Conservation (phyloP, 2,797 vertebrate species). For the Zalophus californianus region DNA sequence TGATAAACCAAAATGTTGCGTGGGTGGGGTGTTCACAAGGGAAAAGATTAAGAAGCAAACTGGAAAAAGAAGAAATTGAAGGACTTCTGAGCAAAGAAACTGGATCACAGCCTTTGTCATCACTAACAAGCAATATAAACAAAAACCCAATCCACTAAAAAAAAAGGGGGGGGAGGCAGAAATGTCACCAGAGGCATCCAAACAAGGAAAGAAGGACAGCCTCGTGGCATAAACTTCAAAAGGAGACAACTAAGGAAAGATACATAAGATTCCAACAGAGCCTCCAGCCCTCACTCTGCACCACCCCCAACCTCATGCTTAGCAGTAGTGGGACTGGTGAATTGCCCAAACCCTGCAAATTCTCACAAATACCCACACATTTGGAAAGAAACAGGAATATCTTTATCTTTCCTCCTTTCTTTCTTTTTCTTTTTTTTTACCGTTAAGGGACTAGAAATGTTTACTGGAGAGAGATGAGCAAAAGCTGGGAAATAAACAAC, state of each 20-base stretch:
- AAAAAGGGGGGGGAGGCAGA: background rate
- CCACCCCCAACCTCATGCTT: background rate
- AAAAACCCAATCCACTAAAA: background rate
- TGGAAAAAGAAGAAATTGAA: background rate
- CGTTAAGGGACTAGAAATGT: background rate
- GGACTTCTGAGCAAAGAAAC: background rate
- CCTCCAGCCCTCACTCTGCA: background rate
- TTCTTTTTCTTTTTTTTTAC: background rate
- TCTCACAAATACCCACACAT: slow-evolving; percentile 37
- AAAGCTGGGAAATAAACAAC: background rate
- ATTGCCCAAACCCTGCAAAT: background rate
- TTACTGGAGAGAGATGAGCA: background rate
- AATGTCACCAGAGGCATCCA: background rate
- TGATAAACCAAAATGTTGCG: background rate
- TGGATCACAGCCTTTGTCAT: background rate
- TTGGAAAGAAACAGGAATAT: slow-evolving; percentile 9
- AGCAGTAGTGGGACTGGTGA: background rate
- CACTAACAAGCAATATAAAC: background rate
- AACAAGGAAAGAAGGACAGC: background rate
- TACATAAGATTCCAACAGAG: background rate
- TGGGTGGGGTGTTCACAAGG: background rate
- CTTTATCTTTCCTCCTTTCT: background rate
- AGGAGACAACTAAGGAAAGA: background rate
- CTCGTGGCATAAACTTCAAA: background rate
- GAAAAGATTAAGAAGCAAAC: background rate